A percentile compares a stretch with the other conserved stretches of the same genome.
These are phyloP conservation scores for Poicephalus meyeri DNA, from an alignment of 2,113 vertebrate genomes.

Conservation along the genomic window DNA sequence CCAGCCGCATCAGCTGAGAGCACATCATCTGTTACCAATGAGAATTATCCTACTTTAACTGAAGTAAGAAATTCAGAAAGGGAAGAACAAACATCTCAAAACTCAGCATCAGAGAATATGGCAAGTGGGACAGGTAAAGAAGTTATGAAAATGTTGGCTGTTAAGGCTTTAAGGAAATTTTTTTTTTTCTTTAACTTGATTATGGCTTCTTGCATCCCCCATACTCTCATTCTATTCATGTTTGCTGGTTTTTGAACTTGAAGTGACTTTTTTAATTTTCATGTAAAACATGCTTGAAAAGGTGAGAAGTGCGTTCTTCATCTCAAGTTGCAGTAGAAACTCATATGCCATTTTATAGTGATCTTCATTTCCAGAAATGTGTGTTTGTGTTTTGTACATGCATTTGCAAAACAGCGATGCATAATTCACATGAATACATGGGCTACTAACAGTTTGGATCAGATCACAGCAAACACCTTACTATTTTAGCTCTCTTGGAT, in stretches of 20 bases:
- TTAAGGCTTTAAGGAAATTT: neutral
- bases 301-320: neutral
- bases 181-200: neutral
- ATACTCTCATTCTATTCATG: neutral
- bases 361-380: neutral
- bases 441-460: neutral
- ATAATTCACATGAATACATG: neutral
- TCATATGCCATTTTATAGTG: neutral
- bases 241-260: neutral
- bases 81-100: neutral
- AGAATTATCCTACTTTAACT: neutral
- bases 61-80: neutral
- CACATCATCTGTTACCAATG: neutral
- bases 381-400: neutral
- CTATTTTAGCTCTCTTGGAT: neutral
- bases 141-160: neutral
- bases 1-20: neutral
- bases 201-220: neutral
- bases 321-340: neutral
- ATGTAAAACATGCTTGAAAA: neutral
- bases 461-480: neutral
- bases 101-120: neutral
- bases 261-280: neutral
- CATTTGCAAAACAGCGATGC: neutral
- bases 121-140: conserved; percentile 62